Conservation (phyloP, 2,888 invertebrate species). For the Drosophila formosana region DNA sequence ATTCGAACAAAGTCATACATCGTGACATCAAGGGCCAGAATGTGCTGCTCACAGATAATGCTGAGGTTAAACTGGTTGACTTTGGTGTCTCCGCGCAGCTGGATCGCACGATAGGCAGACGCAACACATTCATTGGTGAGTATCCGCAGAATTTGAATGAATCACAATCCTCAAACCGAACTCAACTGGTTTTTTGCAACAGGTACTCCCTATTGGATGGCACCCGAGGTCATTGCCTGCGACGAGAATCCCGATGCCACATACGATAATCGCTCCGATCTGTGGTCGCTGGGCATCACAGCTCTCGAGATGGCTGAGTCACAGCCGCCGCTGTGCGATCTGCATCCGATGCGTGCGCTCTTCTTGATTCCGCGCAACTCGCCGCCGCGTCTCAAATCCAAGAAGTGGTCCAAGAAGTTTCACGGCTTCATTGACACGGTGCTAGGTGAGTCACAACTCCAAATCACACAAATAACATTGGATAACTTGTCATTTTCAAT, state of each 20-base stretch:
- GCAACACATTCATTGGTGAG: conserved; percentile 96
- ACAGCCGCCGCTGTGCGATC: conserved; percentile 99
- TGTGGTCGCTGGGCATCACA: conserved; percentile 97
- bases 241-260: conserved; percentile 99
- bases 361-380: conserved; percentile 99
- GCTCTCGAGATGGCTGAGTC: conserved; percentile 99
- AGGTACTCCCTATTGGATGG: conserved; percentile 99
- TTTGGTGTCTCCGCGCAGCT: conserved; percentile 99
- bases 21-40: conserved; percentile 99
- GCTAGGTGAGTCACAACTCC: conserved; percentile 85
- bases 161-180: conserved; percentile 7
- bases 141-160: neutral
- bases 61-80: conserved; percentile 99
- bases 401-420: conserved; percentile 99
- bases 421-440: conserved; percentile 99
- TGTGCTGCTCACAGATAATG: conserved; percentile 99
- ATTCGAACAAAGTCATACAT: conserved; percentile 99
- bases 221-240: conserved; percentile 99
- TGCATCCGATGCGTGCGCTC: conserved; percentile 99
- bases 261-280: conserved; percentile 98
- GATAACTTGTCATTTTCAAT: conserved; percentile 21
- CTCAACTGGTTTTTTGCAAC: conserved; percentile 28
- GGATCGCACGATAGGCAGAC: conserved; percentile 98
- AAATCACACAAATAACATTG: no score
- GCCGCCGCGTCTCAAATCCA: conserved; percentile 98